Evolutionary conservation across 2,113 vertebrate species (phyloP), one percentile per base, ranked within the genome.

Genomic region (Mobula hypostoma): DNA sequence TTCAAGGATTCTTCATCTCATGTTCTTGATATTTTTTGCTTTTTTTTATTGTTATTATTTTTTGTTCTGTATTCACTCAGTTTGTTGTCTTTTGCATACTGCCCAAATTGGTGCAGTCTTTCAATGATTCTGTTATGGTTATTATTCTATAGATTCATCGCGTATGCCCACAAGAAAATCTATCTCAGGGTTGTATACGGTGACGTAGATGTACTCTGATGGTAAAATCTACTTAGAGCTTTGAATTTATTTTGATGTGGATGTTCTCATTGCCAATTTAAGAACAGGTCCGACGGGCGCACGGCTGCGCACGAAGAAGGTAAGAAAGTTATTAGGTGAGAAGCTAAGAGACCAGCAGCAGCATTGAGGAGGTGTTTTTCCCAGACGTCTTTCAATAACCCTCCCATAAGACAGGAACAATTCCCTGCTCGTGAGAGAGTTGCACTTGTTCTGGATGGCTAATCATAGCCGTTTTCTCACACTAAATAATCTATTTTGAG

Each of bases 381-480:
- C 68, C 58, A 88, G 58, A 72, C n/a, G 66, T 36, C n/a, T 24
- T 61, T 27, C 56, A 8, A 68, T 36, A 15, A 74, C n/a, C 72
- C 68, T 27, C 17, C 32, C 70, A 74, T 40, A 93, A 74, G 90
- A 93, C 40, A 19, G 40, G 32, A 27, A 29, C 91, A 74, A 93
- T 74, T 29, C 36, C 24, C 68, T 93, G 24, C 40, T 40, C 68
- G n/a, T 15, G 68, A 93, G 70, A 32, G 91, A 74, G 72, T 29
- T 76, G 36, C 32, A 72, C 91, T 40, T 56, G 68, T 74, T 70
- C 91, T 4, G 70, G 70, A 5, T 93, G 68, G 40, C 70, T 93
- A 70, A 93, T 56, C 91, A 29, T 11, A 93, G 5, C 91, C 74
- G 74, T 93, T 93, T 74, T 93, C 91, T 93, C 91, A 93, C 91